Conservation (phyloP, 2,113 vertebrate genomes). For the Scatophagus argus region DNA sequence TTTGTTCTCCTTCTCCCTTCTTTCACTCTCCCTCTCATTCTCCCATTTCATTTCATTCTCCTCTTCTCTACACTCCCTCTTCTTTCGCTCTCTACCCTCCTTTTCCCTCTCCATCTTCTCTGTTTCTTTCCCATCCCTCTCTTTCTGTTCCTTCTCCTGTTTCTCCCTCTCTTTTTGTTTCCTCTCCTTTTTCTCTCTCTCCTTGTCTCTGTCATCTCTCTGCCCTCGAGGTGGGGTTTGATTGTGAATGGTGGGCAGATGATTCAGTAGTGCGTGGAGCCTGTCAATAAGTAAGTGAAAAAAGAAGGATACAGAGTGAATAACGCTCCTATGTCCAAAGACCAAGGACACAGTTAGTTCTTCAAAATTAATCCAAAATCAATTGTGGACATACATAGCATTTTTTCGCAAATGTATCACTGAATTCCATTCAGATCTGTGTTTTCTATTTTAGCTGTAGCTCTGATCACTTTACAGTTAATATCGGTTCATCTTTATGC, state of each 20-base stretch:
- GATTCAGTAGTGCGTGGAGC: constrained; percentile 76
- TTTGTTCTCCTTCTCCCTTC: background rate
- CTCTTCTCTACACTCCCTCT: constrained; percentile 1
- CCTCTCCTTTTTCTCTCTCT: constrained; percentile 49
- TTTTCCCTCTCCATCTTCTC: constrained; percentile 27
- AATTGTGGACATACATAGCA: background rate
- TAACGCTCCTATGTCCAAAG: background rate
- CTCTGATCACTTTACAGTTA: background rate
- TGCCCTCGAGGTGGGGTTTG: constrained; percentile 68
- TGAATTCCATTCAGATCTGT: background rate
- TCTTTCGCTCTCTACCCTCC: background rate
- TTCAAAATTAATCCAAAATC: background rate
- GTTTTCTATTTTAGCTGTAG: background rate
- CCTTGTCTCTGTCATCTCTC: constrained; percentile 48
- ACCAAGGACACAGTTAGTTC: background rate
- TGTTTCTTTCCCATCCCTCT: constrained; percentile 31
- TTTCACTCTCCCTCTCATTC: background rate
- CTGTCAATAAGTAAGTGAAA: constrained; percentile 40
- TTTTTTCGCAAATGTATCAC: no score
- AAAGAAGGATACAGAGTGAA: background rate
- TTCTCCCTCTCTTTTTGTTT: constrained; percentile 55
- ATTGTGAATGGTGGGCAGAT: constrained; percentile 49
- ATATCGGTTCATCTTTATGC: background rate
- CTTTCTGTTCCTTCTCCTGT: constrained; percentile 21
- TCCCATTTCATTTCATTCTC: background rate